Percentiles rank a stretch among this genome's conserved stretches.
Conservation (phyloP, 2,797 vertebrate genomes). For the Arremon aurantiirostris region DNA sequence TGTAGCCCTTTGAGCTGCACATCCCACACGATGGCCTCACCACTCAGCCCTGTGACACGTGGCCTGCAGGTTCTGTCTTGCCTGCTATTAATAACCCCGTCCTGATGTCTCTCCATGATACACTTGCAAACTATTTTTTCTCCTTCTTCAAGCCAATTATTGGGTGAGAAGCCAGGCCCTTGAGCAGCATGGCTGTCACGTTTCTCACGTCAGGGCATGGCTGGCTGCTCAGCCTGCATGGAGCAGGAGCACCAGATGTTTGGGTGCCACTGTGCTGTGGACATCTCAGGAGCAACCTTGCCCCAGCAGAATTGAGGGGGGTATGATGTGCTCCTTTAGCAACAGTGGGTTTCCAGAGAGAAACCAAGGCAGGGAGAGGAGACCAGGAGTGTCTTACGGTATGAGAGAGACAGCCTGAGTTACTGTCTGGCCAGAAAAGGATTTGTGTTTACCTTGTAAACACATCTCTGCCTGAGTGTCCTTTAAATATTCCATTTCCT, state of each 20-base stretch:
- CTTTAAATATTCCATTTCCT: background rate
- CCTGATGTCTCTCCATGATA: constrained; percentile 13
- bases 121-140: constrained; percentile 1
- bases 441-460: background rate
- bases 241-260: background rate
- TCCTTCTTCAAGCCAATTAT: constrained; percentile 9
- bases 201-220: background rate
- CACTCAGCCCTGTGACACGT: background rate
- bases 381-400: background rate
- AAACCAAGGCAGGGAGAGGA: background rate
- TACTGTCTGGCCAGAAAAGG: background rate
- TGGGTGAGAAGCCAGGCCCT: background rate
- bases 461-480: background rate
- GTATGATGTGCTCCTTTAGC: background rate
- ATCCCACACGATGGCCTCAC: background rate
- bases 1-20: background rate
- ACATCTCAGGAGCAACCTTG: background rate
- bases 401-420: background rate
- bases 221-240: background rate
- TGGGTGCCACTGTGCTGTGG: background rate
- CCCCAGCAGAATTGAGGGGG: background rate
- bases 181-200: constrained; percentile 20
- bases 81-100: background rate
- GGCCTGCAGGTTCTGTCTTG: background rate
- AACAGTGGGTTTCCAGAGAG: background rate